Evolutionary conservation across 2,888 invertebrate species (phyloP), one percentile per base, ranked within the genome.

Genomic region (Hartigia nigra): DNA sequence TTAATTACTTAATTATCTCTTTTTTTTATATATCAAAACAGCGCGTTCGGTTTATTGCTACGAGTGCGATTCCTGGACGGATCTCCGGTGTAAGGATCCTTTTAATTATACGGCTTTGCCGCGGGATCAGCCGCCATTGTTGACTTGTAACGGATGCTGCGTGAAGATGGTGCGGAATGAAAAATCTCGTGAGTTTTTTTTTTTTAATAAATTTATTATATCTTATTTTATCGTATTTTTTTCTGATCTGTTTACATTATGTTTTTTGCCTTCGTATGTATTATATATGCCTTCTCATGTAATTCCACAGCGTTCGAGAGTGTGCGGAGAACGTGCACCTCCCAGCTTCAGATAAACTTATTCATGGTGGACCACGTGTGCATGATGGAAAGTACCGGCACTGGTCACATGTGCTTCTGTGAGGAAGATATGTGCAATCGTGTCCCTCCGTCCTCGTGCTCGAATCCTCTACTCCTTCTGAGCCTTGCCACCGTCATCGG

Each of bases 351-450:
- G 93, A 98, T 98, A 93, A 98, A 98, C 93, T 94, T 98, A 90
- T 98, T 98, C 94, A 98, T 98, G 97, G 98, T 98, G 92, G 98
- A 98, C 93, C 98, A 98, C 94, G 98, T 98, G 94, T 98, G 98
- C 95, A 98, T 98, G 98, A 96, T 97, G 96, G 98, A 98, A 96
- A 97, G 98, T 95, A 97, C 97, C 94, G 97, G 98, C 94, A 97
- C 96, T 92, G 98, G 98, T 93, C 97, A 97, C 95, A 98, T 98
- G 98, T 98, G 98, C 94, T 98, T 98, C 95, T 98, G 98, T 94
- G 98, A 98, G 94, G 97, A 97, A 94, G 97, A 98, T 94, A 96
- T 96, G 96, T 98, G 98, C 94, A 98, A 98, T 93, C 92, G 92
- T 88, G 93, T 92, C 83, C 83, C 89, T 82, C 87, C 86, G 83